Evolutionary conservation across 1,140 invertebrate species (phyloP), one percentile per base, ranked within the genome.

Genomic region (Melipona quadrifasciata): DNA sequence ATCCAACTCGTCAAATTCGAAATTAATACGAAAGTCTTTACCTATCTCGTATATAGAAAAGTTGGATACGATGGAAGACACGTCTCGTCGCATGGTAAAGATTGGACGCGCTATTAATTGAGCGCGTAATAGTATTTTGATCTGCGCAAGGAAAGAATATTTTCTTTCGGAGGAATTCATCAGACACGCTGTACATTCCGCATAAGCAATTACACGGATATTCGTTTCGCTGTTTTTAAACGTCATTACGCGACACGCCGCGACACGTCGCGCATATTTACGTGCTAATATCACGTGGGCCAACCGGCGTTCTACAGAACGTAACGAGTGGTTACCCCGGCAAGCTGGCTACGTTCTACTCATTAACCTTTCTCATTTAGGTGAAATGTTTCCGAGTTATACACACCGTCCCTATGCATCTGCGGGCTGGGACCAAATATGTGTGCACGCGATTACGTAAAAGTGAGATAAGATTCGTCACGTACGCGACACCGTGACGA

Each of bases 391-490:
- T 76, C 74, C 81, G 55, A 70, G 80, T 84, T 76, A 70, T 21
- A 21, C 21, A 21, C 21, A 70, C 55, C 73, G 55, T 71, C 64
- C 39, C 71, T 17, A 24, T 61, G 14, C 14, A 61, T 3, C n/a
- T n/a, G 24, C 11, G 24, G 12, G n/a, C 1, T 1, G 3, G 4
- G 12, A 12, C 12, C 39, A 14, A 39, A 51, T n/a, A 16, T 57
- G 19, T n/a, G 61, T 79, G 27, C 14, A 76, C 78, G 78, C 70
- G 58, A 78, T 86, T 81, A 58, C 81, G 75, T 82, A 27, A 64
- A 65, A 86, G 74, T 76, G 76, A 86, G 76, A 58, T 89, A 82
- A 87, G 87, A 89, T 89, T 89, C 87, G 88, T 89, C 87, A 89
- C 87, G 81, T 89, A 84, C 57, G 68, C 87, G 34, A 27, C 73